Percentiles rank a stretch among this genome's conserved stretches.
These are phyloP conservation scores for Hymenopus coronatus DNA, from an alignment of 2,888 invertebrate genomes.

Conservation along the genomic window DNA sequence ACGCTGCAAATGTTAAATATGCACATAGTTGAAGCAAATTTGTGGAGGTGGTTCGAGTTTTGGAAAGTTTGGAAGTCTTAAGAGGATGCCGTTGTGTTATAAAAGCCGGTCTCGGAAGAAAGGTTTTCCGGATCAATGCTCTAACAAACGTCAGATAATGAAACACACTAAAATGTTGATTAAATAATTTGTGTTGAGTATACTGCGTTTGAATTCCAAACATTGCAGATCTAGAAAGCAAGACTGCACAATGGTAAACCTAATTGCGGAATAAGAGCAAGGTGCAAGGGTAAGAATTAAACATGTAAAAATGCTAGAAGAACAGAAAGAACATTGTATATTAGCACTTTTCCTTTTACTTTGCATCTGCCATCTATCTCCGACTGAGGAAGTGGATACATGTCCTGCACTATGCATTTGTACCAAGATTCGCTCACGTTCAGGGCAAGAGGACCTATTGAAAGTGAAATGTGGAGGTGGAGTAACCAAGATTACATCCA, in stretches of 20 bases:
- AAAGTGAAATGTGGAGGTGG: slow-evolving; percentile 62
- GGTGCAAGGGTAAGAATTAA: not conserved
- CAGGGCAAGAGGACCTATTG: slow-evolving; percentile 48
- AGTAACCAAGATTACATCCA: slow-evolving; percentile 54
- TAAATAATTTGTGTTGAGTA: not conserved
- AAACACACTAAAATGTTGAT: not conserved
- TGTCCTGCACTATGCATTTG: slow-evolving; percentile 18
- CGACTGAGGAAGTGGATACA: not conserved
- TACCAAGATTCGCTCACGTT: slow-evolving; percentile 6
- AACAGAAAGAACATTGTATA: not conserved
- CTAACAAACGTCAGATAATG: not conserved
- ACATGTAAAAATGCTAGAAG: not conserved
- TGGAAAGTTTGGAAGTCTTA: not conserved
- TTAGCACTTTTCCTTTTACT: not conserved
- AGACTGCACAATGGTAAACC: not conserved
- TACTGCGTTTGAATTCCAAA: not conserved
- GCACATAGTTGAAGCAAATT: not conserved
- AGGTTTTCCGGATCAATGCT: not conserved
- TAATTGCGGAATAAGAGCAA: not conserved
- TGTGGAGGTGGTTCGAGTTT: not conserved
- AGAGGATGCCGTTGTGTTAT: not conserved
- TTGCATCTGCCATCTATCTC: not conserved
- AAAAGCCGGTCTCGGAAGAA: not conserved
- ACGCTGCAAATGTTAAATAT: not conserved
- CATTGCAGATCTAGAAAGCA: not conserved